A percentile compares a stretch with the other conserved stretches of the same genome.
phyloP scores from a whole-genome alignment of 2,113 vertebrate genomes.

The Cromileptes altivelis region DNA sequence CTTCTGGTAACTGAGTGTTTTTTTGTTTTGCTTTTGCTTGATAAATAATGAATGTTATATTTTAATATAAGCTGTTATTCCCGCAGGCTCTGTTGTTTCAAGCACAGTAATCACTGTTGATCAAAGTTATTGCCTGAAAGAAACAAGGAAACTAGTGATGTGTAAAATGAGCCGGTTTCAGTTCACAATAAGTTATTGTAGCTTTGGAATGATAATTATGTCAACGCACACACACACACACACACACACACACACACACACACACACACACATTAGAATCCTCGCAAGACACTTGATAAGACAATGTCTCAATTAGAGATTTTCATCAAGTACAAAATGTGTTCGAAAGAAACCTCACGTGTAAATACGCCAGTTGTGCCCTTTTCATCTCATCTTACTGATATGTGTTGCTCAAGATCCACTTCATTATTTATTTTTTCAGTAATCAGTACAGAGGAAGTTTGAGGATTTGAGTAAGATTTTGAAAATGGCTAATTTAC shows the following conservation, averaged over 20 bases:
- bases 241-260: slow-evolving; percentile 13
- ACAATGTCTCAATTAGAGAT: not conserved
- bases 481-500: not conserved
- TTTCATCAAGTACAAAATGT: not conserved
- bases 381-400: not conserved
- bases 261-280: slow-evolving; percentile 10
- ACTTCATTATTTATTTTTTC: not conserved
- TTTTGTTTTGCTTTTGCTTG: not conserved
- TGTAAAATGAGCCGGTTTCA: slow-evolving; percentile 46
- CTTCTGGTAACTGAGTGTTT: not conserved
- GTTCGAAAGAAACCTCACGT: not conserved
- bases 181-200: slow-evolving; percentile 32
- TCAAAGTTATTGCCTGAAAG: slow-evolving; percentile 33
- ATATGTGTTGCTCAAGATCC: not conserved
- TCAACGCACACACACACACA: slow-evolving; percentile 13
- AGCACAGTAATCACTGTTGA: slow-evolving; percentile 23
- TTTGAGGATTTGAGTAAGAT: not conserved
- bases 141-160: slow-evolving; percentile 26
- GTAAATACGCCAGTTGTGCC: not conserved
- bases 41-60: slow-evolving; percentile 10
- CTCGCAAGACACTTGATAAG: not conserved
- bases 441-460: not conserved
- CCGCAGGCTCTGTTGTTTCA: slow-evolving; percentile 17
- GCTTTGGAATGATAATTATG: slow-evolving; percentile 36
- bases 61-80: not conserved